Base-by-base conservation (phyloP, 2,113 vertebrate genomes). In the Himantopus leucocephalus region DNA sequence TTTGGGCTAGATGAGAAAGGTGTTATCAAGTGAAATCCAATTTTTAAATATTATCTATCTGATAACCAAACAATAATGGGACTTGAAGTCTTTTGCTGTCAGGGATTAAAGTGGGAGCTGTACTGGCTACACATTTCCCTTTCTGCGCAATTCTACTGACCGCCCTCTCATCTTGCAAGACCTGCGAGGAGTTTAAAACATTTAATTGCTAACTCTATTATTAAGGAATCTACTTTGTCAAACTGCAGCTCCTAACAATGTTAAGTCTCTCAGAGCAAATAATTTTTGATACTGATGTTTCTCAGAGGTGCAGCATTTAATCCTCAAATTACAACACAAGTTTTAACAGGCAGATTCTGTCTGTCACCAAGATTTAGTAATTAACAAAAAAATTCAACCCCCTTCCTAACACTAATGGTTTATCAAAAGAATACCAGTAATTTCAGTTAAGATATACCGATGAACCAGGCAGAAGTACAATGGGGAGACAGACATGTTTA, bases 251-350 rank as follows among this genome's bases (percentile, higher is more conserved):
- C 94, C 96, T 95, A 94, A 97, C 83, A 95, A 94, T 1, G 4
- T 92, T 88, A 82, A 89, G 90, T 97, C 96, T 98, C 88, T 86
- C 71, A 95, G 76, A 97, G 95, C 95, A 92, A 96, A 97, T 98
- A 95, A 94, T 95, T 97, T 97, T 85, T 95, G 98, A 98, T 98
- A 98, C 97, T 95, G 93, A 97, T 96, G 97, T 98, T 98, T 98
- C 95, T 98, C 98, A 98, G 98, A 98, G 98, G 98, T 94, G 97
- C 98, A 98, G 98, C 97, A 97, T 98, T 98, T 99, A 98, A 99
- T 99, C 98, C 98, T 98, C 98, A 99, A 98, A 99, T 99, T 99
- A 98, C 98, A 97, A 95, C 92, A 94, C 99, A 98, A 98, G 99
- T 99, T 98, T 97, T 97, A 98, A 99, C 99, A 99, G 97, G 99